Base-by-base conservation (phyloP, 92 coral and sea anemone species). In the Parazoanthus atlanticus region DNA sequence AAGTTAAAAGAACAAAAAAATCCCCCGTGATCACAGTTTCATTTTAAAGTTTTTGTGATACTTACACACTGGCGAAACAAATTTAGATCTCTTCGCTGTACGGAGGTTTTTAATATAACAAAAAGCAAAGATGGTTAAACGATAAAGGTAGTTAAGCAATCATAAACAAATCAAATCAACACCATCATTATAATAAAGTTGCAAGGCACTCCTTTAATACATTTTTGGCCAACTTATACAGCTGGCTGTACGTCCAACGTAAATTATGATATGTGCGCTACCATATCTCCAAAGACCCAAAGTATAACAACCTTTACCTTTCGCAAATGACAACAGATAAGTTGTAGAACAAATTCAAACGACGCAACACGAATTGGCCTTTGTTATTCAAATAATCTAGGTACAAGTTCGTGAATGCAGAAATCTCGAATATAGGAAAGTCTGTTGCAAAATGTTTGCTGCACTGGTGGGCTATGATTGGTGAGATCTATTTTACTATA, bases 51-150 rank as follows among this genome's bases (percentile, higher is more conserved):
- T 28, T 56, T 83, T 88, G 28, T 66, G 69, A 41, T 86, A 78
- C 30, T 91, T 82, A 88, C 79, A 88, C 88, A 76, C 74, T 49
- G 86, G 86, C 52, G 40, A 67, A 84, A 82, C 80, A 67, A 64
- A 87, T 65, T 90, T 34, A 91, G 65, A 70, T 77, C 16, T 72
- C 61, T 72, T 25, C 38, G 33, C 33, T 15, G 41, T 26, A 78
- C n/a, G n/a, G 64, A n/a, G 31, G 75, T n/a, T 32, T 75, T 21
- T 29, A 36, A 38, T 36, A 41, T 12, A 36, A 34, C 26, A 75
- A 75, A 26, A 6, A 26, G 47, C 41, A 81, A 64, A 81, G 86
- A 65, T 82, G 75, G 76, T 33, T 40, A 23, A 82, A 36, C n/a
- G 5, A 36, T 82, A 34, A 82, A 38, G 25, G 86, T 66, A 82